Evolutionary conservation across 2,888 invertebrate species (phyloP).

Genomic region (Trichacis sp.): DNA sequence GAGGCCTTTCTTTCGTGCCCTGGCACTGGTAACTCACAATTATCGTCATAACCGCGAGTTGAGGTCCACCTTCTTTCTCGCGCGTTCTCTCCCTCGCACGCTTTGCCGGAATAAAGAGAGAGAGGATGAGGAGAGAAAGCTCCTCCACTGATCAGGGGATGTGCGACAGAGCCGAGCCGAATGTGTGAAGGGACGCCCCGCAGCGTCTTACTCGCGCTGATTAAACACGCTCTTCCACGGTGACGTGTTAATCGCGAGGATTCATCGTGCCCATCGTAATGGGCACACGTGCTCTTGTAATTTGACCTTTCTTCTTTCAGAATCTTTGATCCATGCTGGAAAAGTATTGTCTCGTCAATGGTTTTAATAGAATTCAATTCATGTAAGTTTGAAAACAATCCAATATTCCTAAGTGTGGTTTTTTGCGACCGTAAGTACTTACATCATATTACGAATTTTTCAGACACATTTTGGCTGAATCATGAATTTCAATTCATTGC

Average conservation of each 20-base stretch:
- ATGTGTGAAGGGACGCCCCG: constrained; percentile 61
- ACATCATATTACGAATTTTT: no score
- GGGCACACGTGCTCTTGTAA: constrained; percentile 35
- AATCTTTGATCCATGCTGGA: not conserved
- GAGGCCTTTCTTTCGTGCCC: constrained; percentile 16
- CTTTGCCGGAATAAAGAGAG: constrained; percentile 18
- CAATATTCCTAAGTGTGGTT: no score
- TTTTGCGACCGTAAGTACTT: no score
- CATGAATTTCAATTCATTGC: no score
- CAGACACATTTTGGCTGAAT: no score
- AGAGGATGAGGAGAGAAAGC: constrained; percentile 35
- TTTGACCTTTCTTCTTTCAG: constrained; percentile 21
- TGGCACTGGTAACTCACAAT: constrained; percentile 57
- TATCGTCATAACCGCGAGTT: constrained; percentile 54
- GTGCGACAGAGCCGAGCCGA: constrained; percentile 45
- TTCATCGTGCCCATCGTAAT: constrained; percentile 58
- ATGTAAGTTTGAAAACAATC: no score
- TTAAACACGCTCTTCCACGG: constrained; percentile 63
- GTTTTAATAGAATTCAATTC: no score
- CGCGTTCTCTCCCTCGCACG: no score
- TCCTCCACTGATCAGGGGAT: constrained; percentile 12
- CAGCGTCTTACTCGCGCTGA: constrained; percentile 59
- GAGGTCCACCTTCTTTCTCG: constrained; percentile 23
- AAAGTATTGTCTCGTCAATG: no score
- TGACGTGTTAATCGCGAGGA: constrained; percentile 63